Base-by-base conservation (phyloP, 2,113 vertebrate genomes). In the Seriola rivoliana region DNA sequence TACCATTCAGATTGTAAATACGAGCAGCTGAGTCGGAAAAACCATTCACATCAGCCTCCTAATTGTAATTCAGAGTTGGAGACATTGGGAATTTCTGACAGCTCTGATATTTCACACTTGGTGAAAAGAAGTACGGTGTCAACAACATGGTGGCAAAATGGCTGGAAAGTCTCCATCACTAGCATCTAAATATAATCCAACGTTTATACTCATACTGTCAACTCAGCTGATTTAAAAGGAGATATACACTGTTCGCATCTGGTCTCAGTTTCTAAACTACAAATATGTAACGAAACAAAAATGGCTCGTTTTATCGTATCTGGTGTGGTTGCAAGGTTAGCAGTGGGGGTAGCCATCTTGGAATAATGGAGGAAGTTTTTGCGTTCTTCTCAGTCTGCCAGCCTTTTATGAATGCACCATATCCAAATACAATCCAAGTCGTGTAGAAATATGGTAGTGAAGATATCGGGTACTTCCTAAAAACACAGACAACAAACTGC, bases 181-280 rank as follows among this genome's bases (percentile, higher is more conserved):
- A 23, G 34, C 36, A 70, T 50, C n/a, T 74, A 70, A 79, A 75
- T 75, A 62, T 44, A 74, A 54, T 59, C 55, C 55, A 16, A 46
- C 50, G 19, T 55, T 71, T 55, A 29, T 32, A 44, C 44, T 11
- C 57, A 67, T 14, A 66, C 34, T 36, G 42, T 52, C 19, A 25
- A 34, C 60, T 67, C 36, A 14, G 63, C 62, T 67, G 0, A 42
- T 59, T 54, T 16, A 36, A 32, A 78, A 52, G 16, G 52, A 59
- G 9, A 32, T 14, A 3, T 5, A 17, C 6, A 16, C 38, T 8
- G 34, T 73, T 42, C 65, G 23, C 25, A 32, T 62, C 1, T 36
- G 62, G 21, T 38, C 60, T 78, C 16, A 46, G 36, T 55, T 72
- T n/a, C 59, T 71, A 71, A 52, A 21, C 3, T 52, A 55, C 52